Evolutionary conservation across 2,113 vertebrate species (phyloP).

Genomic region (Clinocottus analis): DNA sequence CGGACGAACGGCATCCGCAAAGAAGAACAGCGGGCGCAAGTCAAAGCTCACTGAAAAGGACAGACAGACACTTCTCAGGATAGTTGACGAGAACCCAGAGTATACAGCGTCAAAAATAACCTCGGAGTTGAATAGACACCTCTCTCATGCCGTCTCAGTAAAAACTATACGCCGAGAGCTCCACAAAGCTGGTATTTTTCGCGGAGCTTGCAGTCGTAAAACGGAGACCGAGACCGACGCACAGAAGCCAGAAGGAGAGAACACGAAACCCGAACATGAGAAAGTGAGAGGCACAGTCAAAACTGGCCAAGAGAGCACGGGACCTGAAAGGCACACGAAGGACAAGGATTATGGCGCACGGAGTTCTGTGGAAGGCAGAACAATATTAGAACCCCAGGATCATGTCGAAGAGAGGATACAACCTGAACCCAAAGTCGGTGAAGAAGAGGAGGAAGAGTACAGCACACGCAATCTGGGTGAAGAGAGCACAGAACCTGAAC

Average conservation of each 20-base stretch:
- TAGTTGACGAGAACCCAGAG: conserved; percentile 48
- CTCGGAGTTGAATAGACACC: conserved; percentile 49
- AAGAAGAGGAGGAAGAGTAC: neutral
- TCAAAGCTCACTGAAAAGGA: conserved; percentile 54
- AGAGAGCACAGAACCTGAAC: neutral
- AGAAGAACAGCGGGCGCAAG: conserved; percentile 58
- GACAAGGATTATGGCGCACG: neutral
- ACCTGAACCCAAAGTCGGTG: neutral
- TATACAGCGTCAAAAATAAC: conserved; percentile 50
- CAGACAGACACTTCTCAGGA: conserved; percentile 34
- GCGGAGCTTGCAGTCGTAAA: conserved; percentile 17
- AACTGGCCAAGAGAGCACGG: neutral
- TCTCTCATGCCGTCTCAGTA: conserved; percentile 21
- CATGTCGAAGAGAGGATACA: neutral
- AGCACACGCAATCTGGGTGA: neutral
- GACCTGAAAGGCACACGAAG: neutral
- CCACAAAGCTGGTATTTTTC: conserved; percentile 53
- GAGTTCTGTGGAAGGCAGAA: neutral
- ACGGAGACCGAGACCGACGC: neutral
- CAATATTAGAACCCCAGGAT: neutral
- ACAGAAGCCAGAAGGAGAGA: neutral
- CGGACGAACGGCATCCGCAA: conserved; percentile 46
- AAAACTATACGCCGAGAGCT: conserved; percentile 50
- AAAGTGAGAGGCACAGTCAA: neutral
- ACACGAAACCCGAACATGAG: neutral